Conservation (phyloP, 1,140 invertebrate species). For the Drosophila aff. region DNA sequence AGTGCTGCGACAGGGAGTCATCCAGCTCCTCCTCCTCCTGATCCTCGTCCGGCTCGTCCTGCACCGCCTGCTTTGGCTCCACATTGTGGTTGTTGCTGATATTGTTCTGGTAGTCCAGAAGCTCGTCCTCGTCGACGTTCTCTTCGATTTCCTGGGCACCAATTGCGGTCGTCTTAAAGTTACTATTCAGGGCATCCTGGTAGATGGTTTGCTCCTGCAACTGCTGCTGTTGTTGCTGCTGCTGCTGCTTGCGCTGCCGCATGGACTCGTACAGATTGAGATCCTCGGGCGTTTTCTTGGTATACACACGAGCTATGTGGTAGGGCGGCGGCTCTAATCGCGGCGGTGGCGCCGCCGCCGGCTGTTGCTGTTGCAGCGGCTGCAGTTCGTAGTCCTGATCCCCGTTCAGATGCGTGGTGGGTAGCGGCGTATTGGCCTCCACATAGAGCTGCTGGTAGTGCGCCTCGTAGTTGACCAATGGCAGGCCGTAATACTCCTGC, state of each 20-base stretch:
- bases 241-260: conserved; percentile 71
- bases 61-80: conserved; percentile 6
- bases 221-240: conserved; percentile 43
- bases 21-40: conserved; percentile 47
- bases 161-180: conserved; percentile 75
- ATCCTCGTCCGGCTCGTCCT: conserved; percentile 35
- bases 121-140: conserved; percentile 43
- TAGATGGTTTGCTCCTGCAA: conserved; percentile 57
- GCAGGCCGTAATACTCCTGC: conserved; percentile 70
- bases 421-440: conserved; percentile 65
- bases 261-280: conserved; percentile 74
- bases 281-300: conserved; percentile 87
- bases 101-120: conserved; percentile 74
- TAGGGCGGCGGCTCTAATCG: conserved; percentile 88
- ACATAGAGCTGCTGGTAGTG: conserved; percentile 76
- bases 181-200: conserved; percentile 71
- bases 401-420: conserved; percentile 76
- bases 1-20: conserved; percentile 69
- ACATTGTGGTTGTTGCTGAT: conserved; percentile 36
- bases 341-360: conserved; percentile 47
- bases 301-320: conserved; percentile 89
- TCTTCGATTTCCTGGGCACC: conserved; percentile 43
- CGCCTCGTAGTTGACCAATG: conserved; percentile 69
- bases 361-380: conserved; percentile 72
- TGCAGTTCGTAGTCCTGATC: conserved; percentile 70